Conservation (phyloP, 2,888 invertebrate species). For the Rhagonycha fulva region DNA sequence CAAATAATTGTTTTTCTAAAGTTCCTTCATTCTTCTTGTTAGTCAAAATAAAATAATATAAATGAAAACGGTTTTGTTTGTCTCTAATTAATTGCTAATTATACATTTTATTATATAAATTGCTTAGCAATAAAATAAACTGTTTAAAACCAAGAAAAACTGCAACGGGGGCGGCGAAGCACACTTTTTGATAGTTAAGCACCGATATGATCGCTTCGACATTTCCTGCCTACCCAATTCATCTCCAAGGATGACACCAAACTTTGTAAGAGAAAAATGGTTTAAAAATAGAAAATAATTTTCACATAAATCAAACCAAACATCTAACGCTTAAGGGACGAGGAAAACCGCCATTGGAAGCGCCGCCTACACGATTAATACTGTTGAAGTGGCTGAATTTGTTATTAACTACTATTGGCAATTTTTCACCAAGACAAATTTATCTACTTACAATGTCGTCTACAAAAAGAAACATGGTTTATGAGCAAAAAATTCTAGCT, state of each 20-base stretch:
- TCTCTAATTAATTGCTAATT: background rate
- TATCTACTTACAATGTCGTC: conserved; percentile 6
- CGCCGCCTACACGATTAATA: conserved; percentile 10
- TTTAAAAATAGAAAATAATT: conserved; percentile 5
- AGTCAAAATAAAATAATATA: too few relatives aligned
- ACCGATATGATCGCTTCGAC: background rate
- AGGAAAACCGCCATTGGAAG: background rate
- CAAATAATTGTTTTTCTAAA: background rate
- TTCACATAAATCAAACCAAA: conserved; percentile 8
- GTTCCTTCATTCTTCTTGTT: background rate
- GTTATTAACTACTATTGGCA: conserved; percentile 11
- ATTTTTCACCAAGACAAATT: conserved; percentile 14
- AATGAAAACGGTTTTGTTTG: too few relatives aligned
- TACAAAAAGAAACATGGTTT: conserved; percentile 4
- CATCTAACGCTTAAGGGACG: conserved; percentile 5
- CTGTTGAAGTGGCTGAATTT: conserved; percentile 10
- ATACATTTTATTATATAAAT: background rate
- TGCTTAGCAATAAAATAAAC: background rate
- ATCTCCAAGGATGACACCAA: background rate
- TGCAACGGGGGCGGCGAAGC: background rate
- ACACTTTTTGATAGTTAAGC: background rate
- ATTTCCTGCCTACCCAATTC: background rate
- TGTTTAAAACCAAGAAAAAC: background rate
- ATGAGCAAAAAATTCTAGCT: background rate
- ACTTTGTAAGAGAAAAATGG: background rate